phyloP scores from a whole-genome alignment of 2,113 vertebrate species.

The Chauna torquata region DNA sequence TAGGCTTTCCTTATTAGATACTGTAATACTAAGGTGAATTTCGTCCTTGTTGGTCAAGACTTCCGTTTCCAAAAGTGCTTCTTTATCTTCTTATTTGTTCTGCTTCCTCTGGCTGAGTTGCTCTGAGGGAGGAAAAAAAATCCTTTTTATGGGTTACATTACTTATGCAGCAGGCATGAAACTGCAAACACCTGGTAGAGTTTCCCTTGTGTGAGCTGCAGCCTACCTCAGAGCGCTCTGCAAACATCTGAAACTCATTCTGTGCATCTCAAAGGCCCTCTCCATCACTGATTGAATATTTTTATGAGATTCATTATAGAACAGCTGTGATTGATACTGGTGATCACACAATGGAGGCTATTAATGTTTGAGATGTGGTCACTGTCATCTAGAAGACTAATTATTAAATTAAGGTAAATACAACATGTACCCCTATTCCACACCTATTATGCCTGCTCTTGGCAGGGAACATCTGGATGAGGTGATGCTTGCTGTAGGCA shows the following conservation, averaged over 20 bases:
- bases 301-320: conserved; percentile 63
- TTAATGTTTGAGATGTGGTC: conserved; percentile 59
- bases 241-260: conserved; percentile 74
- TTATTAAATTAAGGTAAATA: conserved; percentile 65
- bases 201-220: conserved; percentile 61
- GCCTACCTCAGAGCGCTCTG: conserved; percentile 56
- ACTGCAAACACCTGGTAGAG: conserved; percentile 71
- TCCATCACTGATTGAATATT: conserved; percentile 67
- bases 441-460: not conserved
- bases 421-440: not conserved
- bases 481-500: not conserved
- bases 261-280: conserved; percentile 59
- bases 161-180: conserved; percentile 71
- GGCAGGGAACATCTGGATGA: conserved; percentile 37
- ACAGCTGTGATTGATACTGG: conserved; percentile 60
- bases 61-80: not conserved
- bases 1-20: not conserved
- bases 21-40: not conserved
- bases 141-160: conserved; percentile 60
- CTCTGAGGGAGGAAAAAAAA: not conserved
- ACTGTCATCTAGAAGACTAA: conserved; percentile 64
- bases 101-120: conserved; percentile 14
- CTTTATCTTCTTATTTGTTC: conserved; percentile 50
- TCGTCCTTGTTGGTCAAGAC: conserved; percentile 19
- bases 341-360: conserved; percentile 57